phyloP scores from a whole-genome alignment of 2,888 invertebrate genomes.

The Siphonodentalium dalli region DNA sequence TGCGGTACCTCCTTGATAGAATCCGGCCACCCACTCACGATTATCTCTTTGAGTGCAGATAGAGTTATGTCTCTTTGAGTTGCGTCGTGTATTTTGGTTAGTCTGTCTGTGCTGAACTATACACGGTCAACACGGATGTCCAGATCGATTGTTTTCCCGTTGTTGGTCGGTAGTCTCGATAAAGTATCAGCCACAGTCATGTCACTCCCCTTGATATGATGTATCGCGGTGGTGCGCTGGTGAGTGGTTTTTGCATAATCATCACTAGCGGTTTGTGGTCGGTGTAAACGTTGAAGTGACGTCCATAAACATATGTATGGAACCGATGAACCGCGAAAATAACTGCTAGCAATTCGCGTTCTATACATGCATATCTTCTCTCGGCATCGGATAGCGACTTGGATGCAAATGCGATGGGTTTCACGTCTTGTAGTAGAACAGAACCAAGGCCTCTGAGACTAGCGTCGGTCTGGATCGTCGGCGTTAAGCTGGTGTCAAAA shows the following conservation, averaged over 20 bases:
- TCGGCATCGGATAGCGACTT: constrained; percentile 26
- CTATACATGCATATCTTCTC: constrained; percentile 30
- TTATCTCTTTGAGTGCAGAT: too few species aligned
- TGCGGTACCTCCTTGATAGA: too few species aligned
- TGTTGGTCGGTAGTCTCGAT: too few species aligned
- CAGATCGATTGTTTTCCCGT: too few species aligned
- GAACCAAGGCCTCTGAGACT: constrained; percentile 27
- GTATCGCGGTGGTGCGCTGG: constrained; percentile 17
- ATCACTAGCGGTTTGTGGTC: constrained; percentile 27
- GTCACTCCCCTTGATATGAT: constrained; percentile 16
- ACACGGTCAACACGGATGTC: too few species aligned
- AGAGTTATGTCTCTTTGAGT: too few species aligned
- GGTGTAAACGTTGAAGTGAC: constrained; percentile 10
- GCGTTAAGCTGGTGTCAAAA: too few species aligned
- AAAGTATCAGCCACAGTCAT: constrained; percentile 26
- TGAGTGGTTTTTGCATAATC: constrained; percentile 22
- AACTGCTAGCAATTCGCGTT: constrained; percentile 31
- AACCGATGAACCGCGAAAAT: constrained; percentile 23
- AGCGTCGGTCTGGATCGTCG: too few species aligned
- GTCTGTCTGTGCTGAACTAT: too few species aligned
- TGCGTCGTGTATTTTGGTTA: too few species aligned
- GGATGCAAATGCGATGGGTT: constrained; percentile 26
- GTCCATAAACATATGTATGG: constrained; percentile 25
- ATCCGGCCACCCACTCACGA: too few species aligned
- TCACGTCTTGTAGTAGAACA: constrained; percentile 25